These are phyloP conservation scores for Indicator maculatus DNA, from an alignment of 2,113 vertebrate species.

Conservation along the genomic window DNA sequence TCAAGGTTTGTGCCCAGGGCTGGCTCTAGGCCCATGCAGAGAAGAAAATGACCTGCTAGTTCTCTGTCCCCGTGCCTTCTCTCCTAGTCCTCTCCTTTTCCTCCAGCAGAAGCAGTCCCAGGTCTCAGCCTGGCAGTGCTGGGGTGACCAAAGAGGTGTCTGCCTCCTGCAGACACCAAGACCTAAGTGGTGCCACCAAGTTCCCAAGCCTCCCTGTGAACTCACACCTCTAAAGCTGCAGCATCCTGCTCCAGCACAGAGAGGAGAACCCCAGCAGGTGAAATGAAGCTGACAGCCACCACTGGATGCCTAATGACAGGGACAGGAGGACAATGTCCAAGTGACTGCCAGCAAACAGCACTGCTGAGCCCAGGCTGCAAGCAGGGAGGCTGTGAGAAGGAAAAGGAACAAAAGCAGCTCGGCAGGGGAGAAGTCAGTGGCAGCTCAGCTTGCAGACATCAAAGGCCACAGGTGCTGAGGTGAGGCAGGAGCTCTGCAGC, in stretches of 20 bases:
- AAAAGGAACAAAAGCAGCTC: neutral
- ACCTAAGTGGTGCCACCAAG: neutral
- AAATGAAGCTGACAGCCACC: neutral
- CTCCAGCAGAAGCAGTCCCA: fast-evolving
- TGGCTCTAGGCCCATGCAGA: neutral
- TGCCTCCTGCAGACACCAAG: neutral
- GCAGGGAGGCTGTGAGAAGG: neutral
- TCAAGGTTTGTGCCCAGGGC: neutral
- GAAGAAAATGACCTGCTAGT: neutral
- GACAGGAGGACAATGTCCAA: neutral
- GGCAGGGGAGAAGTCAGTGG: neutral
- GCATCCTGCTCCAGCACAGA: neutral
- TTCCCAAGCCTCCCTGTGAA: neutral
- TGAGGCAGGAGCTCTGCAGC: neutral
- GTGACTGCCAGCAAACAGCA: neutral
- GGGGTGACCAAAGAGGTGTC: neutral
- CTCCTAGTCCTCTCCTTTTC: neutral
- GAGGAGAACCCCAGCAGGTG: neutral
- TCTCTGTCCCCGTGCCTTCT: neutral
- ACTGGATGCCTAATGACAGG: neutral
- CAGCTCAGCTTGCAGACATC: neutral
- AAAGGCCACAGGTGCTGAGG: neutral
- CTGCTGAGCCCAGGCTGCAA: neutral
- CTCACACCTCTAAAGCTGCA: neutral
- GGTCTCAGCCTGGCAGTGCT: neutral